Conservation (phyloP, 2,113 vertebrate genomes). For the Microcebus griseorufus region DNA sequence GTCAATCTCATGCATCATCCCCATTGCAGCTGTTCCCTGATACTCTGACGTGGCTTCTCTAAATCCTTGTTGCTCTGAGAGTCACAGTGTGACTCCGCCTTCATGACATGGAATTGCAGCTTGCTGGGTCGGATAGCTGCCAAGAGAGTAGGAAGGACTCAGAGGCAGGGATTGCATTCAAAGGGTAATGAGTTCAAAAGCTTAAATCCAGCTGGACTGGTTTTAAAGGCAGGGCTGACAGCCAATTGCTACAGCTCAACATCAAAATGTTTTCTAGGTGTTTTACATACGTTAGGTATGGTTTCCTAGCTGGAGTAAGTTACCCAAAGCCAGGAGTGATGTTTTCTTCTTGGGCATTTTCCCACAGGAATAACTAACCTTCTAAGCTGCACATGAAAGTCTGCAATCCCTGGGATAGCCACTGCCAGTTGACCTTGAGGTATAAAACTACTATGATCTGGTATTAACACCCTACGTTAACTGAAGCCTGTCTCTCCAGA, state of each 20-base stretch:
- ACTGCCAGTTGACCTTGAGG: background rate
- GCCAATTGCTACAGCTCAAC: background rate
- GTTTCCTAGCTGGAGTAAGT: background rate
- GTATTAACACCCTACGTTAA: background rate
- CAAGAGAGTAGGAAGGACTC: background rate
- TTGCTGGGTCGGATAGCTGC: background rate
- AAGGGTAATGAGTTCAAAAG: background rate
- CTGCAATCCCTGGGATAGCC: background rate
- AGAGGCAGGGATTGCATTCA: background rate
- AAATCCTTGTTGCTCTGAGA: background rate
- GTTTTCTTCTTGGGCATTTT: background rate
- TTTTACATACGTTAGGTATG: background rate
- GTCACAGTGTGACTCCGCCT: background rate
- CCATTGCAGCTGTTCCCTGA: background rate
- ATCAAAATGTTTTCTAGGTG: background rate
- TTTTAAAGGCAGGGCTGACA: background rate
- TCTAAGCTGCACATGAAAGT: background rate
- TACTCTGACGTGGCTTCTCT: background rate
- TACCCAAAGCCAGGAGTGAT: background rate
- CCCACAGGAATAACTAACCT: background rate
- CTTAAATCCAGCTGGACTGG: background rate
- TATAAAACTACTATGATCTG: background rate
- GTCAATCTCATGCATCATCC: background rate
- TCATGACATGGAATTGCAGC: background rate
- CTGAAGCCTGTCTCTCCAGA: background rate